phyloP scores from a whole-genome alignment of 2,113 vertebrate genomes.

The Haemorhous mexicanus region DNA sequence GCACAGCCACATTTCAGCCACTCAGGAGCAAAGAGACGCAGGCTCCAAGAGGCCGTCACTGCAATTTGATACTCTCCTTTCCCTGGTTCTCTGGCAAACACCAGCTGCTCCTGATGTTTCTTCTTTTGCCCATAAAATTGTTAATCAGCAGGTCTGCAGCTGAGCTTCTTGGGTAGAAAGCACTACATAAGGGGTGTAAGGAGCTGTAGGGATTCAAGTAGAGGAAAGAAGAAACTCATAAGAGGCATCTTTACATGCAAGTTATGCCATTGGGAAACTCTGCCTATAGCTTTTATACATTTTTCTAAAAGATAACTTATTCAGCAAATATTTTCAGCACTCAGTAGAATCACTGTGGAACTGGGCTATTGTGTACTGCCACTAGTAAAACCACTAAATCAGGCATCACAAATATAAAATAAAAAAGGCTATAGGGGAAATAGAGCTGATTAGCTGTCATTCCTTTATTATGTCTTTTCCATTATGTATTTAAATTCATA shows the following conservation, averaged over 20 bases:
- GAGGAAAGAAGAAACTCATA: not conserved
- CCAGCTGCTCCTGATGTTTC: not conserved
- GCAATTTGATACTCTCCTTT: not conserved
- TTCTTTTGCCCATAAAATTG: not conserved
- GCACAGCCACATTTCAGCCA: not conserved
- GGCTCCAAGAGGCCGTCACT: accelerated
- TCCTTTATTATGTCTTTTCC: not conserved
- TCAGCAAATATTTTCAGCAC: not conserved
- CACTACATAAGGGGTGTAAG: not conserved
- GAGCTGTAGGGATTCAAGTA: not conserved
- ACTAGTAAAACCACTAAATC: not conserved
- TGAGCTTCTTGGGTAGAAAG: not conserved
- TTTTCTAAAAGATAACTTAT: not conserved
- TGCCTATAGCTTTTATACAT: not conserved
- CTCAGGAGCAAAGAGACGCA: not conserved
- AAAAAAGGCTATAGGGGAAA: not conserved
- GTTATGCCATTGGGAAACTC: not conserved
- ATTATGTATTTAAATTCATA: not conserved
- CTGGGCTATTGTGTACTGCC: not conserved
- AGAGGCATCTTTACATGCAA: not conserved
- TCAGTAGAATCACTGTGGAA: not conserved
- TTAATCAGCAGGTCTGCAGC: not conserved
- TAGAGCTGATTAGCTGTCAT: not conserved
- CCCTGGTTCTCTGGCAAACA: not conserved
- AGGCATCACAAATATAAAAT: not conserved